Conservation (phyloP, 2,888 invertebrate genomes). For the Stramonita haemastoma region DNA sequence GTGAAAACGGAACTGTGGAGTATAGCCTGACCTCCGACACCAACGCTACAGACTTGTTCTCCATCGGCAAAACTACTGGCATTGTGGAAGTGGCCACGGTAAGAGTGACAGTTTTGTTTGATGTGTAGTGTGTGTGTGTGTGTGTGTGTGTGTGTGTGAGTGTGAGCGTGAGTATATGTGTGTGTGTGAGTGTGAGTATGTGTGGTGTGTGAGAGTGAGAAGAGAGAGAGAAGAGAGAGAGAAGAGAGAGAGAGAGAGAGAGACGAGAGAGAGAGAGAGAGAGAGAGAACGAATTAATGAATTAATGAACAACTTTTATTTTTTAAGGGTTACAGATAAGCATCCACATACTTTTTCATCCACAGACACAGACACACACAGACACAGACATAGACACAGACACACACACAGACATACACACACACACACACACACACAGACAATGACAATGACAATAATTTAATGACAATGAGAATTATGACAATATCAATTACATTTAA, state of each 20-base stretch:
- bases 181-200: conserved; percentile 15
- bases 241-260: too few relatives aligned
- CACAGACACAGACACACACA: too few relatives aligned
- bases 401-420: too few relatives aligned
- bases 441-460: too few relatives aligned
- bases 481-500: too few relatives aligned
- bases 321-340: too few relatives aligned
- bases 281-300: background rate
- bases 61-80: conserved; percentile 90
- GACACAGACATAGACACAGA: too few relatives aligned
- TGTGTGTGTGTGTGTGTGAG: conserved; percentile 32
- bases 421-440: too few relatives aligned
- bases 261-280: too few relatives aligned
- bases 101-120: background rate
- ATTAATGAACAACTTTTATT: too few relatives aligned
- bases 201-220: background rate
- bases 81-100: conserved; percentile 84
- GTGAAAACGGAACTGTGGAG: conserved; percentile 59
- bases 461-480: too few relatives aligned
- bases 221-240: background rate
- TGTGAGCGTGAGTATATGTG: conserved; percentile 12
- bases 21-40: conserved; percentile 58
- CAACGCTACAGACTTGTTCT: conserved; percentile 85
- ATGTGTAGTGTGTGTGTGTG: conserved; percentile 83
- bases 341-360: too few relatives aligned